A percentile compares a stretch with the other conserved stretches of the same genome.
These are phyloP conservation scores for Sarcophaga subvicina DNA, from an alignment of 2,888 invertebrate species.

Conservation along the genomic window DNA sequence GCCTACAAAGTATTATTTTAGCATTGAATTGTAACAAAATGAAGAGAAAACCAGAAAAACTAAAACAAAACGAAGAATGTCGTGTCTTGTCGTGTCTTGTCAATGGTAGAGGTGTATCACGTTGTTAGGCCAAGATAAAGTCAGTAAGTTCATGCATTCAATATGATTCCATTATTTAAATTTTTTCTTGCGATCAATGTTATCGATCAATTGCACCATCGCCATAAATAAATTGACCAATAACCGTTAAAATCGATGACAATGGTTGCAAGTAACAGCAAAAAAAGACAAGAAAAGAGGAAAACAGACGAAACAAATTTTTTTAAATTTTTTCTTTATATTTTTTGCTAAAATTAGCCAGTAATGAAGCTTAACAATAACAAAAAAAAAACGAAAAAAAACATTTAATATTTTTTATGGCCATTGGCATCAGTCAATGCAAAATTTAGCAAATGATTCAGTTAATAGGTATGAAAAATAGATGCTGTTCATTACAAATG, in stretches of 20 bases:
- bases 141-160: neutral
- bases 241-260: slow-evolving; percentile 40
- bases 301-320: too few species aligned
- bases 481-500: neutral
- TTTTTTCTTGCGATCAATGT: slow-evolving; percentile 17
- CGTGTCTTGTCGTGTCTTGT: too few species aligned
- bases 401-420: slow-evolving; percentile 13
- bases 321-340: too few species aligned
- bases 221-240: slow-evolving; percentile 20
- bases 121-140: slow-evolving; percentile 1
- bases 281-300: too few species aligned
- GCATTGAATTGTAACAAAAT: too few species aligned
- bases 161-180: neutral
- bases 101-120: neutral
- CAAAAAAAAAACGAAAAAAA: slow-evolving; percentile 1
- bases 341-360: slow-evolving; percentile 11
- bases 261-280: slow-evolving; percentile 32
- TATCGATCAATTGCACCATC: slow-evolving; percentile 21
- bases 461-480: neutral
- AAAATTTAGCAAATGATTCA: slow-evolving; percentile 2
- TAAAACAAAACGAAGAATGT: too few species aligned
- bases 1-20: too few species aligned
- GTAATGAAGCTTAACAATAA: neutral
- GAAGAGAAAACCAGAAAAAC: too few species aligned
- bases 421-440: slow-evolving; percentile 3